Evolutionary conservation across 2,888 invertebrate species (phyloP).

Genomic region (Phengaris alcon): DNA sequence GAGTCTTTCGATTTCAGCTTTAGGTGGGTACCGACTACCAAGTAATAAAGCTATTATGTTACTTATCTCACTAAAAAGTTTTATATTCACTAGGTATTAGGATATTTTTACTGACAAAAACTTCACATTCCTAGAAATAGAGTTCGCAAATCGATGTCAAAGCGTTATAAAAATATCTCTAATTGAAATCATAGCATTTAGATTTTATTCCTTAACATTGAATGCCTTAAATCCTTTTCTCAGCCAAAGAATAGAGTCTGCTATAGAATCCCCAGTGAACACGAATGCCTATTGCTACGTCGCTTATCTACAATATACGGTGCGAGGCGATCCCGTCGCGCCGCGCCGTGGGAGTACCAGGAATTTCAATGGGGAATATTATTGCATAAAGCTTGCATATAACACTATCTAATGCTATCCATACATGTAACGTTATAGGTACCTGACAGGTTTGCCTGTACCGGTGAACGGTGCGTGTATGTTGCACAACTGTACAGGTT

Average conservation of each 20-base stretch:
- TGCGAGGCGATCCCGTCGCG: conserved; percentile 46
- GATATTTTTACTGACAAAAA: background rate
- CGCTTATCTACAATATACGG: conserved; percentile 70
- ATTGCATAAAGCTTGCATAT: conserved; percentile 44
- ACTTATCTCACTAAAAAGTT: no score
- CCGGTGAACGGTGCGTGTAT: no score
- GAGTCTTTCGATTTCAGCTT: background rate
- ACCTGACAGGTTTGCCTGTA: no score
- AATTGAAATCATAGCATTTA: conserved; percentile 47
- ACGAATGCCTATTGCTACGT: conserved; percentile 76
- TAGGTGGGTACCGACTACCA: background rate
- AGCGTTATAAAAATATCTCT: conserved; percentile 37
- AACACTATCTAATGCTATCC: conserved; percentile 31
- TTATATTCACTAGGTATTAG: background rate
- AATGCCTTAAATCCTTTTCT: conserved; percentile 68
- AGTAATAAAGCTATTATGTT: no score
- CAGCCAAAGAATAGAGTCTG: conserved; percentile 68
- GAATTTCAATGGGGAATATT: conserved; percentile 58
- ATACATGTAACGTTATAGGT: no score
- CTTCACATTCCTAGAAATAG: background rate
- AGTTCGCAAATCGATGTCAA: background rate
- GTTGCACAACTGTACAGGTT: no score
- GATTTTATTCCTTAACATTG: conserved; percentile 57
- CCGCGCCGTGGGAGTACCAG: conserved; percentile 45
- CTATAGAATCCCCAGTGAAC: conserved; percentile 73